Evolutionary conservation across 2,888 invertebrate genomes (phyloP).

Genomic region (Ceraclea dissimilis): DNA sequence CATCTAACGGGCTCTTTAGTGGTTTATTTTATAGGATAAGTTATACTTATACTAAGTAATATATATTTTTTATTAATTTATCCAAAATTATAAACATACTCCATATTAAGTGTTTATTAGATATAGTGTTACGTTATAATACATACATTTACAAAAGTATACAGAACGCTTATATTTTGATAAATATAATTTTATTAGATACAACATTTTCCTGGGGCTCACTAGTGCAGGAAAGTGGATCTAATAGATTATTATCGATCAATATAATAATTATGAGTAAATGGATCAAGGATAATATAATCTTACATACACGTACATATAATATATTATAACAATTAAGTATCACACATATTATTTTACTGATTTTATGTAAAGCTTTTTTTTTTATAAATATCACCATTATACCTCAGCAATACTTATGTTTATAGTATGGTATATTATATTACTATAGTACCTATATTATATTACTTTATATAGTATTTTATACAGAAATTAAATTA

Average conservation of each 20-base stretch:
- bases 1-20: slow-evolving; percentile 11
- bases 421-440: too few relatives aligned
- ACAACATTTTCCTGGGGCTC: slow-evolving; percentile 2
- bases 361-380: too few relatives aligned
- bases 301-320: background rate
- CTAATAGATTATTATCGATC: background rate
- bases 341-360: background rate
- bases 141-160: slow-evolving; percentile 1
- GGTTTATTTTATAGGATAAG: background rate
- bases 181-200: background rate
- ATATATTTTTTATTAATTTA: too few relatives aligned
- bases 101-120: too few relatives aligned
- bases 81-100: too few relatives aligned
- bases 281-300: background rate
- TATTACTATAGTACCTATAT: too few relatives aligned
- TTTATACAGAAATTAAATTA: too few relatives aligned
- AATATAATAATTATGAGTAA: background rate
- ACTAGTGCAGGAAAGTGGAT: slow-evolving; percentile 1
- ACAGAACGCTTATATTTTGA: background rate
- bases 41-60: too few relatives aligned
- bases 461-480: too few relatives aligned
- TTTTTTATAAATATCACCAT: too few relatives aligned
- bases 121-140: background rate
- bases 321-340: too few relatives aligned
- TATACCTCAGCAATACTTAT: too few relatives aligned